Conservation (phyloP, 2,888 invertebrate genomes). For the Meteorus colon region DNA sequence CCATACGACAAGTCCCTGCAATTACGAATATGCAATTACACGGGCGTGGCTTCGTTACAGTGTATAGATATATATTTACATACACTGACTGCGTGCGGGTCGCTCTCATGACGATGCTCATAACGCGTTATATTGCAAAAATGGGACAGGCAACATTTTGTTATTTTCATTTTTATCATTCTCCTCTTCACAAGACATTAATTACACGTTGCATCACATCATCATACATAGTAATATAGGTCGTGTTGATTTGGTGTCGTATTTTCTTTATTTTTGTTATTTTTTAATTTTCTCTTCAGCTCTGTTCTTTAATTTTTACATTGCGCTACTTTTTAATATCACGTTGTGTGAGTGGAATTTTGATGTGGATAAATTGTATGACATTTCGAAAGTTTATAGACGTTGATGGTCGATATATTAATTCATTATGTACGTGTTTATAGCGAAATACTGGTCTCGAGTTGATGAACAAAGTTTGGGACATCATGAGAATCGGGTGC, state of each 20-base stretch:
- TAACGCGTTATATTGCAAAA: slow-evolving; percentile 34
- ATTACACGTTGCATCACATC: background rate
- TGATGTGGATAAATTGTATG: background rate
- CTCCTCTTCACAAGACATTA: background rate
- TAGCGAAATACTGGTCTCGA: background rate
- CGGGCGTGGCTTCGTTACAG: slow-evolving; percentile 29
- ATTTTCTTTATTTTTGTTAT: background rate
- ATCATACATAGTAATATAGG: background rate
- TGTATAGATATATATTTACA: slow-evolving; percentile 16
- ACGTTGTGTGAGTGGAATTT: background rate
- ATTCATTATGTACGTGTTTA: background rate
- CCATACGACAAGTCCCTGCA: slow-evolving; percentile 24
- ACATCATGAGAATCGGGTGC: background rate
- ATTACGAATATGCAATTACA: slow-evolving; percentile 39
- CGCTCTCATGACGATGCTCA: slow-evolving; percentile 22
- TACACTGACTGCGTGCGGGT: background rate
- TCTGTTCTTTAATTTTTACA: background rate
- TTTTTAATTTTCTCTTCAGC: background rate
- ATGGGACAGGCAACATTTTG: slow-evolving; percentile 16
- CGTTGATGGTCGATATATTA: background rate
- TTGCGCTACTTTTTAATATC: background rate
- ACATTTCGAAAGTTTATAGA: background rate
- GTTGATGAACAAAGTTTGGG: slow-evolving; percentile 11
- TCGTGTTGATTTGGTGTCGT: background rate
- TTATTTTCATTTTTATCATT: slow-evolving; percentile 5